phyloP scores from a whole-genome alignment of 2,113 vertebrate genomes.

The Anseranas semipalmata region DNA sequence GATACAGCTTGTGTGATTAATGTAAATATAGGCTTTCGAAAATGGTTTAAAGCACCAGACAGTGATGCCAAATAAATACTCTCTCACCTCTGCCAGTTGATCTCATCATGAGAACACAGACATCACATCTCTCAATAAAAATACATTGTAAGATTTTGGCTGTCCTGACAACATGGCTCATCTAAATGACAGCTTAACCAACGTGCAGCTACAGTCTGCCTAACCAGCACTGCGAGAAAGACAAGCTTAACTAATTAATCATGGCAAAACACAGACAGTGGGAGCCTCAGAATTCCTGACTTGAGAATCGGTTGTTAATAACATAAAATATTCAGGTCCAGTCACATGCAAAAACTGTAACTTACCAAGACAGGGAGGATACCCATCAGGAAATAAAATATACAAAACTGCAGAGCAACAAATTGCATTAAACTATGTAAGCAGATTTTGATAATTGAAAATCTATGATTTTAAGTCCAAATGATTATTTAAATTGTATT shows the following conservation, averaged over 20 bases:
- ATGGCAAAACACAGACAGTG: not conserved
- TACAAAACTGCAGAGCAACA: not conserved
- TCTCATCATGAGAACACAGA: not conserved
- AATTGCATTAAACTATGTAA: not conserved
- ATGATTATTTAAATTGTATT: not conserved
- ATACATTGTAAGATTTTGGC: not conserved
- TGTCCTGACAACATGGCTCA: not conserved
- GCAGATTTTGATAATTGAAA: not conserved
- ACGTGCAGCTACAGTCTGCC: not conserved
- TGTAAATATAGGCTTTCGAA: not conserved
- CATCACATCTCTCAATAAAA: not conserved
- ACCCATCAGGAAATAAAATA: not conserved
- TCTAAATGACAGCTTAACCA: not conserved
- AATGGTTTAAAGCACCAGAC: not conserved
- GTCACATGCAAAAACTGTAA: not conserved
- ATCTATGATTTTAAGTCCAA: not conserved
- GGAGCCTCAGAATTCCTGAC: not conserved
- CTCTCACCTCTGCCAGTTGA: not conserved
- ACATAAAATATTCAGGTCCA: not conserved
- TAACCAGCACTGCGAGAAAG: not conserved
- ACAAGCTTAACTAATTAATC: not conserved
- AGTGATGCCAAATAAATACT: not conserved
- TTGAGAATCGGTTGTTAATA: not conserved
- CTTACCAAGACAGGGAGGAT: not conserved
- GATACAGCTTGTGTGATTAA: not conserved